Evolutionary conservation across 2,797 vertebrate species (phyloP), one percentile per base, ranked within the genome.

Genomic region (Loriculus beryllinus): DNA sequence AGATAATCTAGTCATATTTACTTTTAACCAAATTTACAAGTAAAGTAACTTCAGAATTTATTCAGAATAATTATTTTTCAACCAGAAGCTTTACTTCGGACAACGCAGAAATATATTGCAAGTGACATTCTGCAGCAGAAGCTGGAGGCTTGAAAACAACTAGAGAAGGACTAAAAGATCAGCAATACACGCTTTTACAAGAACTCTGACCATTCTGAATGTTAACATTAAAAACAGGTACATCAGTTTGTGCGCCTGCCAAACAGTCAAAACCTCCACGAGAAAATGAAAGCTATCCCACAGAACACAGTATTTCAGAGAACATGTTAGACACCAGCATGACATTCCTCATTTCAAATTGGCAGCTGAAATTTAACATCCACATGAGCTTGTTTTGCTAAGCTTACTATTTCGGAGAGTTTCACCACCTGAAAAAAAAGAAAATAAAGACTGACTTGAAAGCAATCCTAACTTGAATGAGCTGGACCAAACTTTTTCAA

Each of bases 291-390:
- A 88, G 42, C 94, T 85, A 75, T 94, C 88, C 78, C 79, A 97
- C 75, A 95, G 92, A 97, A 96, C 95, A 97, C 95, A 97, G 97
- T 97, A 97, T 97, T 97, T 95, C 92, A 96, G 94, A 91, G n/a
- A 97, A 94, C 82, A 79, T 72, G 86, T 91, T 90, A 93, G 93
- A 96, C 85, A 88, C 23, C 16, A 49, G 86, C 70, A 76, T 64
- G 76, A 82, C 74, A 48, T 42, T 78, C 67, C 74, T 93, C 81
- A 56, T 74, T 86, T 98, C 98, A 99, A 97, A 99, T 99, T 81
- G 99, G 99, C 97, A 99, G 98, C 97, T 99, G 99, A 98, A 99
- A 99, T 97, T 99, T 99, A 96, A 99, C 99, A 97, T 99, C 99
- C 96, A 99, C 99, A 39, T 99, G 99, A 94, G 99, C 99, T 97